phyloP scores from a whole-genome alignment of 30 jellyfish, hydroid and myxozoan genomes.

The Haliclystus octoradiatus region DNA sequence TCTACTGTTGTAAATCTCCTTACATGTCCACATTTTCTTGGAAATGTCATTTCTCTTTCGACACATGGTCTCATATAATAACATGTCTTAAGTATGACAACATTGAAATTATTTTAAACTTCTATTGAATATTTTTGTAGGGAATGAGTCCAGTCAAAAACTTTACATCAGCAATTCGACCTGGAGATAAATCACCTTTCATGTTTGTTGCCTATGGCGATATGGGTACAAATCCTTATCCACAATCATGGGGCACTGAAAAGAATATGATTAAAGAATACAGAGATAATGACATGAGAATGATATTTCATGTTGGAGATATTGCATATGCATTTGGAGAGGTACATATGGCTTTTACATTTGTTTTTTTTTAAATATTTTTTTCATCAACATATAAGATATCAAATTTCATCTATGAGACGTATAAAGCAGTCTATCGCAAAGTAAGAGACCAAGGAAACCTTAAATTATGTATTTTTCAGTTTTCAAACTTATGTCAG shows the following conservation, averaged over 20 bases:
- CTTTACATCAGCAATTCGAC: slow-evolving; percentile 40
- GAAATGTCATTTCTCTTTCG: too few relatives aligned
- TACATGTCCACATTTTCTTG: too few relatives aligned
- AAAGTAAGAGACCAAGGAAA: too few relatives aligned
- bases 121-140: slow-evolving; percentile 3
- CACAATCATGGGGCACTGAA: slow-evolving; percentile 49
- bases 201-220: slow-evolving; percentile 62
- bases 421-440: too few relatives aligned
- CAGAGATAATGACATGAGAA: slow-evolving; percentile 28
- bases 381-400: too few relatives aligned
- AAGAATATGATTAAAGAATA: slow-evolving; percentile 37
- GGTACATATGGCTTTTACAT: too few relatives aligned
- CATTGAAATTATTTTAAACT: not conserved
- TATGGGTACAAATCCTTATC: slow-evolving; percentile 66
- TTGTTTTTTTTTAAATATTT: too few relatives aligned
- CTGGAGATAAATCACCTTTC: slow-evolving; percentile 34
- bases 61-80: not conserved
- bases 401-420: too few relatives aligned
- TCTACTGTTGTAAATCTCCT: not conserved
- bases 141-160: slow-evolving; percentile 53
- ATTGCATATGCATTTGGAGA: slow-evolving; percentile 68
- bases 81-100: too few relatives aligned
- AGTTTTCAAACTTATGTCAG: too few relatives aligned
- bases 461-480: too few relatives aligned
- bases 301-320: slow-evolving; percentile 69